A percentile compares a stretch with the other conserved stretches of the same genome.
These are phyloP conservation scores for Motacilla tschutschensis DNA, from an alignment of 2,113 vertebrate genomes.

Conservation along the genomic window DNA sequence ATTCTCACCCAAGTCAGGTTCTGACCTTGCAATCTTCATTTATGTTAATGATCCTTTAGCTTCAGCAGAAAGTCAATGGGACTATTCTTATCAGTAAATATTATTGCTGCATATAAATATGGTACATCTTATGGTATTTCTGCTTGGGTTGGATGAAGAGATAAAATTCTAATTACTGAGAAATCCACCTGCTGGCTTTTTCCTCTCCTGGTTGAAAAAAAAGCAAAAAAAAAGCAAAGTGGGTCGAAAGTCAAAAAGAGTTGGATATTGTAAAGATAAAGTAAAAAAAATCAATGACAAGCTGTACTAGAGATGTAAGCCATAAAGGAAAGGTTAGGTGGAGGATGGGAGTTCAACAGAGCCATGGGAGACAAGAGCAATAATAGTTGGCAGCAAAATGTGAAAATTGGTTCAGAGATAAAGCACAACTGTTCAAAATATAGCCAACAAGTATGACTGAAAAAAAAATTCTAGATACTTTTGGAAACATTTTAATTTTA, in stretches of 20 bases:
- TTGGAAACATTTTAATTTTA: slow-evolving; percentile 2
- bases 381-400: background rate
- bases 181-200: background rate
- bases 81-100: background rate
- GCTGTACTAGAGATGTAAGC: background rate
- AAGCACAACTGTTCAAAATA: background rate
- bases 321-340: background rate
- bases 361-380: background rate
- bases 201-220: background rate
- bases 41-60: background rate
- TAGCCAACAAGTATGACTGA: background rate
- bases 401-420: background rate
- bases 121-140: background rate
- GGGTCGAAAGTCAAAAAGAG: background rate
- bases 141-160: background rate
- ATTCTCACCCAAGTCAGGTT: background rate
- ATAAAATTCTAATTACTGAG: background rate
- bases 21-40: background rate
- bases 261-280: background rate
- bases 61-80: background rate
- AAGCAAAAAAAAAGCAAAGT: background rate
- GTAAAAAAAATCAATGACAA: background rate
- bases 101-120: background rate
- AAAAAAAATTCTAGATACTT: background rate
- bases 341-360: background rate